Evolutionary conservation across 35 echinoderm and acorn worm species (phyloP).

Genomic region (Eucidaris tribuloides): DNA sequence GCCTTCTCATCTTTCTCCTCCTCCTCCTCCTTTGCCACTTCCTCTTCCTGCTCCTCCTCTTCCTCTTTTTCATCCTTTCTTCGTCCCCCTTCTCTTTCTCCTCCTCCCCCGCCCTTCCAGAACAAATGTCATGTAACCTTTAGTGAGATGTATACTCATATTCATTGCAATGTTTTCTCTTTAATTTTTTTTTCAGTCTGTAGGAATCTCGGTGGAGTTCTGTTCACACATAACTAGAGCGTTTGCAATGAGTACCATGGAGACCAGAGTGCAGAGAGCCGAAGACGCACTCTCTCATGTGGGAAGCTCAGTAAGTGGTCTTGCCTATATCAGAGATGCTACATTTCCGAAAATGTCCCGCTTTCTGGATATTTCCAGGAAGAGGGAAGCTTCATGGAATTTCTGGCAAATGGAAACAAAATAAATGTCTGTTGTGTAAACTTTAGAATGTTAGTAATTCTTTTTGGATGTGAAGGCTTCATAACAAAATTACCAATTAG

Average conservation of each 20-base stretch:
- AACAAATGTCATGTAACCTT: no score
- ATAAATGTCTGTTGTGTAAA: no score
- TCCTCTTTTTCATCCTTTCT: background rate
- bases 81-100: no score
- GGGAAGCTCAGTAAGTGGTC: constrained; percentile 93
- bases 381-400: no score
- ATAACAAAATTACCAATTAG: no score
- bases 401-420: no score
- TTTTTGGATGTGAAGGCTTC: no score
- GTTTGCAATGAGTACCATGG: constrained; percentile 83
- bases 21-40: background rate
- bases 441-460: no score
- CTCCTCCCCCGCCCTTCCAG: no score
- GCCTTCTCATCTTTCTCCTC: background rate
- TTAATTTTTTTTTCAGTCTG: constrained; percentile 66
- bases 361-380: no score
- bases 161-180: background rate
- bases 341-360: no score
- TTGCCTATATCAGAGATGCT: background rate
- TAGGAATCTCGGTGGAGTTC: constrained; percentile 99
- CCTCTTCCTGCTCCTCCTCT: background rate
- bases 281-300: constrained; percentile 75
- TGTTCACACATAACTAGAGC: constrained; percentile 92
- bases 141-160: background rate
- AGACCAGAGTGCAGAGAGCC: constrained; percentile 62